Conservation (phyloP, 2,113 vertebrate genomes). For the Menidia beryllina region DNA sequence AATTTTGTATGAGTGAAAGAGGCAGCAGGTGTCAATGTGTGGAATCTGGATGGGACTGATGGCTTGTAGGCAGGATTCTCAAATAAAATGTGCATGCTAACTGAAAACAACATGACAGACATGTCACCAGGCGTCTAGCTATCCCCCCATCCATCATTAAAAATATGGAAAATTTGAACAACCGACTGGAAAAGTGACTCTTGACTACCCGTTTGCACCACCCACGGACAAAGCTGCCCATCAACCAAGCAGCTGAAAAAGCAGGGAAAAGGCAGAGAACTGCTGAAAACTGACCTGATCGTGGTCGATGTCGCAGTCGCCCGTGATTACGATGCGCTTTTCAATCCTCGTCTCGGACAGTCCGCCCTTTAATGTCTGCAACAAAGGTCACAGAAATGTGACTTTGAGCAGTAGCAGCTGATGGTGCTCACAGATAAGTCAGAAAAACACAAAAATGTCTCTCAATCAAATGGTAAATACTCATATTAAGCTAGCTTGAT, state of each 20-base stretch:
- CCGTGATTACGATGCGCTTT: constrained; percentile 98
- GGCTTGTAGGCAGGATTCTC: background rate
- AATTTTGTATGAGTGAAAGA: constrained; percentile 6
- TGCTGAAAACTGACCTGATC: constrained; percentile 87
- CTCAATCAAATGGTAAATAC: too few relatives aligned
- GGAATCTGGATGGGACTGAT: constrained; percentile 3
- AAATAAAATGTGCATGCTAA: background rate
- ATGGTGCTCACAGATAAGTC: too few relatives aligned
- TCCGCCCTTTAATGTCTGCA: constrained; percentile 87
- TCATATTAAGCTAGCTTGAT: too few relatives aligned
- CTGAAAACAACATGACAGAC: constrained; percentile 41
- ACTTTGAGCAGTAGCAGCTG: background rate
- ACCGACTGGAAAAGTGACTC: too few relatives aligned
- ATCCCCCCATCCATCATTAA: too few relatives aligned
- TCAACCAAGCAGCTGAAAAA: background rate
- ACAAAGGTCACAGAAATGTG: background rate
- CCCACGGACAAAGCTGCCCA: background rate
- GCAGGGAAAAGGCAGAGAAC: background rate
- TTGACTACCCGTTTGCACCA: background rate
- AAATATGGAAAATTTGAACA: too few relatives aligned
- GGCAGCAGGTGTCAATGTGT: background rate
- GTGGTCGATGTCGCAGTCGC: constrained; percentile 97
- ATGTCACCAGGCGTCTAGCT: constrained; percentile 26
- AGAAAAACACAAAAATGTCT: too few relatives aligned
- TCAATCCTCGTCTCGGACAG: constrained; percentile 99